Conservation (phyloP, 2,888 invertebrate species). For the Clostera curtula region DNA sequence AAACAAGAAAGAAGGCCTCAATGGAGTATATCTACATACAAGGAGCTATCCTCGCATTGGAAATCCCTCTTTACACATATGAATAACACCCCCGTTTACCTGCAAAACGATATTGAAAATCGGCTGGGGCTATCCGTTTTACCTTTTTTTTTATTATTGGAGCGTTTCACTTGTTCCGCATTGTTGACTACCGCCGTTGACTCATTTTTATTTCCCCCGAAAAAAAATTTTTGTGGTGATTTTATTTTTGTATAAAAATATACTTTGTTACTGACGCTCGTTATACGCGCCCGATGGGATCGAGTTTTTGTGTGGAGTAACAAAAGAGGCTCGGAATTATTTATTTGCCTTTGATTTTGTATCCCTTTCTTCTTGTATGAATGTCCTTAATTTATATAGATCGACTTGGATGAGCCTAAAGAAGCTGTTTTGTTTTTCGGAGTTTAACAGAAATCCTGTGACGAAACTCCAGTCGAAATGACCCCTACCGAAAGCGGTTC, state of each 20-base stretch:
- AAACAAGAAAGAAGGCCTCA: conserved; percentile 24
- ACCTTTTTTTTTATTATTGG: conserved; percentile 56
- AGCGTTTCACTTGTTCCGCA: conserved; percentile 61
- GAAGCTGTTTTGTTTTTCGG: too few species aligned
- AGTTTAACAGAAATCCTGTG: too few species aligned
- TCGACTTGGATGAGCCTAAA: too few species aligned
- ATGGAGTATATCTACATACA: conserved; percentile 24
- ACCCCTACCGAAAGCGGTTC: too few species aligned
- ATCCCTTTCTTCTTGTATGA: conserved; percentile 17
- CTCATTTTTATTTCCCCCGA: conserved; percentile 49
- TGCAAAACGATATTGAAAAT: conserved; percentile 58
- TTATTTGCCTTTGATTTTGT: conserved; percentile 24
- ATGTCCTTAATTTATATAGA: conserved; percentile 34
- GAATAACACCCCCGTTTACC: conserved; percentile 54
- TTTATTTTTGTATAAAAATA: conserved; percentile 36
- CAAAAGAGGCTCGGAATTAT: conserved; percentile 34
- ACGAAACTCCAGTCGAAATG: too few species aligned
- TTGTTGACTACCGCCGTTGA: conserved; percentile 53
- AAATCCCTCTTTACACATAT: conserved; percentile 47
- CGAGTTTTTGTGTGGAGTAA: conserved; percentile 32
- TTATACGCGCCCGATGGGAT: conserved; percentile 30
- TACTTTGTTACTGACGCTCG: conserved; percentile 35
- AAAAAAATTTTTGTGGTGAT: conserved; percentile 53
- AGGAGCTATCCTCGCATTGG: conserved; percentile 32
- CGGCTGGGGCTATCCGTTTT: conserved; percentile 47